Evolutionary conservation across 2,797 vertebrate species (phyloP).

Genomic region (Phalloptychus januarius): DNA sequence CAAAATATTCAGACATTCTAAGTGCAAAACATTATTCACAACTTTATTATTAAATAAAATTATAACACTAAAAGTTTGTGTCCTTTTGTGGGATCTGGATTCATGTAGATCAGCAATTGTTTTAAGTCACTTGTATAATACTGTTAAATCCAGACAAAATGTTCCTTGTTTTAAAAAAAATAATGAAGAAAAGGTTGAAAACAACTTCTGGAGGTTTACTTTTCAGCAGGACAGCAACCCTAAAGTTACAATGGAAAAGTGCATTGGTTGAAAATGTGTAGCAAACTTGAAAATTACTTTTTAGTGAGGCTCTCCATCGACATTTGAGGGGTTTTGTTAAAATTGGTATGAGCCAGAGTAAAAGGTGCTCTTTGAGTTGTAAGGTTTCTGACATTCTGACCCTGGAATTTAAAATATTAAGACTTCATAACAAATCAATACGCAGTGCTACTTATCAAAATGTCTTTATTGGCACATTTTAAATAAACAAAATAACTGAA

Average conservation of each 20-base stretch:
- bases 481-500: constrained; percentile 64
- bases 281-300: too few relatives aligned
- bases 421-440: not conserved
- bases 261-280: not conserved
- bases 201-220: not conserved
- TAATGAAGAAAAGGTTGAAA: too few relatives aligned
- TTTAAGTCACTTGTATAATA: not conserved
- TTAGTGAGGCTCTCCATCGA: too few relatives aligned
- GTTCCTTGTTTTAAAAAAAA: not conserved
- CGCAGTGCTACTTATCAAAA: constrained; percentile 39
- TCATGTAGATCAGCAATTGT: not conserved
- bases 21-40: not conserved
- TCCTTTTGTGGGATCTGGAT: not conserved
- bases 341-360: not conserved
- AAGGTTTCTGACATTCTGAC: not conserved
- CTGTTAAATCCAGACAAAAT: not conserved
- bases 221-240: not conserved
- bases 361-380: not conserved
- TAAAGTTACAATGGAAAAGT: not conserved
- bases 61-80: not conserved
- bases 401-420: not conserved
- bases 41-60: not conserved
- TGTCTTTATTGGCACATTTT: constrained; percentile 74
- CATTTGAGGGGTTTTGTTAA: too few relatives aligned
- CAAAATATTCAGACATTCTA: not conserved